Percentiles rank a stretch among this genome's conserved stretches.
phyloP scores from a whole-genome alignment of 1,140 invertebrate species.

The Achroia grisella region DNA sequence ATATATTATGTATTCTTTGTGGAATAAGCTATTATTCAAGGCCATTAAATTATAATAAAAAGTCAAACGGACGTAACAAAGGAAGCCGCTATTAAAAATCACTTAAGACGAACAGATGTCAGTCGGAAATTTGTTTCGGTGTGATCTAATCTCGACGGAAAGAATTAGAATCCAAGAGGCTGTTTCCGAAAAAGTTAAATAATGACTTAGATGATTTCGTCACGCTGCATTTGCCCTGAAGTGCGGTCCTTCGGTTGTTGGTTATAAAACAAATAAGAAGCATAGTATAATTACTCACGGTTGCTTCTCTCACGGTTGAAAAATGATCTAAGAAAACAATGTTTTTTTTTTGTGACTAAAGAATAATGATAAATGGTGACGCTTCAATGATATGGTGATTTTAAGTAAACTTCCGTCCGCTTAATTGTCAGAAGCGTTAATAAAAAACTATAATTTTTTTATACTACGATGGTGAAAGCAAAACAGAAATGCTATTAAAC shows the following conservation, averaged over 20 bases:
- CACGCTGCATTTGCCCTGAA: not conserved
- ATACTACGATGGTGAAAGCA: too few relatives aligned
- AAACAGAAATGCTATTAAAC: too few relatives aligned
- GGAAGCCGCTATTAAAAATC: conserved; percentile 33
- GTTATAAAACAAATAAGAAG: conserved; percentile 14
- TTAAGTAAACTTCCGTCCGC: too few relatives aligned
- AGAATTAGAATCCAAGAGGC: not conserved
- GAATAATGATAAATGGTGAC: too few relatives aligned
- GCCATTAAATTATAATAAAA: conserved; percentile 7
- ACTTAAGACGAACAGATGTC: conserved; percentile 18
- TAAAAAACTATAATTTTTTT: too few relatives aligned
- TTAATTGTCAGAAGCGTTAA: too few relatives aligned
- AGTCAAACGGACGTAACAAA: conserved; percentile 17
- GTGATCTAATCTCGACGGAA: conserved; percentile 10
- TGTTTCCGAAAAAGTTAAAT: conserved; percentile 1
- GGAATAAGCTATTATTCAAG: not conserved
- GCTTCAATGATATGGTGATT: too few relatives aligned
- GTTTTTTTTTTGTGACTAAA: too few relatives aligned
- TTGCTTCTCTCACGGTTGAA: not conserved
- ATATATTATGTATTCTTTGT: too few relatives aligned
- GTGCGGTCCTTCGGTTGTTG: not conserved
- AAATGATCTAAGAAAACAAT: too few relatives aligned
- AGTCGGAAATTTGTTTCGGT: not conserved
- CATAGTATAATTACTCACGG: not conserved
- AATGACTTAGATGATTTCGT: not conserved